Percentiles rank a stretch among this genome's conserved stretches.
Conservation (phyloP, 2,113 vertebrate genomes). For the Perca fluviatilis region DNA sequence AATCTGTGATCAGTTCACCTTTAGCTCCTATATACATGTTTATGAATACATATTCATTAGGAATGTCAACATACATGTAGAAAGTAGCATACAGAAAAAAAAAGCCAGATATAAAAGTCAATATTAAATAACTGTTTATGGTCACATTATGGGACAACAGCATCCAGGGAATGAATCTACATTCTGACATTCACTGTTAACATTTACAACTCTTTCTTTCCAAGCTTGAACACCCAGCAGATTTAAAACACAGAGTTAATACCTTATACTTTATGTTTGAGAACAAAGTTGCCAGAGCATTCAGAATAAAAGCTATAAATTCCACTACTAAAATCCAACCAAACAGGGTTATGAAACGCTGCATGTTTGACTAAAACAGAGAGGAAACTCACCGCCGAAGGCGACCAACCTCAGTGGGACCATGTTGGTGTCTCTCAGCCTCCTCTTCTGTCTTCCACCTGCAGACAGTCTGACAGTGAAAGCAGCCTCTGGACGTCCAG, state of each 20-base stretch:
- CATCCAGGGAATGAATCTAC: neutral
- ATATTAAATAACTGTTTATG: neutral
- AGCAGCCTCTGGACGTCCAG: conserved; percentile 22
- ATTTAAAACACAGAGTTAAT: neutral
- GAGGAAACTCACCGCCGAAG: conserved; percentile 67
- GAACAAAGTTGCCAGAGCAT: no score
- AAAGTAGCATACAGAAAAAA: neutral
- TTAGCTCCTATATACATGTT: no score
- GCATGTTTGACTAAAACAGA: neutral
- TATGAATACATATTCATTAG: neutral
- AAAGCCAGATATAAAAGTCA: neutral
- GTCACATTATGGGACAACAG: neutral
- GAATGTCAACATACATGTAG: neutral
- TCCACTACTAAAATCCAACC: neutral
- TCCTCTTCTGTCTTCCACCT: conserved; percentile 39
- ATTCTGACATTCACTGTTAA: neutral
- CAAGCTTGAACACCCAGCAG: neutral
- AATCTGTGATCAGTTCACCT: no score
- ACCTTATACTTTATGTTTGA: neutral
- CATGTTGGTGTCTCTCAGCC: conserved; percentile 57
- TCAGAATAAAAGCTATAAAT: neutral
- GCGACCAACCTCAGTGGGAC: conserved; percentile 61
- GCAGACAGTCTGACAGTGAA: conserved; percentile 34
- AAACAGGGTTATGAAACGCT: neutral
- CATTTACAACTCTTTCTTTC: neutral